Evolutionary conservation across 2,888 invertebrate species (phyloP).

Genomic region (Dicyrtomina minuta): DNA sequence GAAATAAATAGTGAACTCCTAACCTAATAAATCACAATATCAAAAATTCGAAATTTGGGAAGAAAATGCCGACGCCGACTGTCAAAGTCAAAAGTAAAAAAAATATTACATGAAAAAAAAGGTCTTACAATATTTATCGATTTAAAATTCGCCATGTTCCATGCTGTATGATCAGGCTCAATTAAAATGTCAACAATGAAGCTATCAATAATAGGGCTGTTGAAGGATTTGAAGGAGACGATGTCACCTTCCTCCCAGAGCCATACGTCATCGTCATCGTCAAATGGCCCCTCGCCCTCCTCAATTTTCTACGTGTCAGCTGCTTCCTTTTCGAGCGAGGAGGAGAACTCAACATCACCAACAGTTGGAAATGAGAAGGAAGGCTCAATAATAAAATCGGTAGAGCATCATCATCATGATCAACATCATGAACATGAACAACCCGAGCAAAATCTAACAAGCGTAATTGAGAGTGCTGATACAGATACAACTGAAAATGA

Average conservation of each 20-base stretch:
- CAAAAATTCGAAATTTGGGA: too few relatives aligned
- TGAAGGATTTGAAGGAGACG: not conserved
- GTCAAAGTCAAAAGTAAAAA: too few relatives aligned
- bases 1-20: too few relatives aligned
- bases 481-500: not conserved
- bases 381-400: not conserved
- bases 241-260: not conserved
- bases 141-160: too few relatives aligned
- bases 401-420: too few relatives aligned
- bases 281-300: not conserved
- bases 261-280: not conserved
- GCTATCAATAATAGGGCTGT: constrained; percentile 3
- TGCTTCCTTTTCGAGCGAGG: constrained; percentile 15
- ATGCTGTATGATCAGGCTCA: not conserved
- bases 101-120: too few relatives aligned
- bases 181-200: constrained; percentile 9
- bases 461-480: not conserved
- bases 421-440: not conserved
- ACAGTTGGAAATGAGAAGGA: not conserved
- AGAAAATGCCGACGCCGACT: too few relatives aligned
- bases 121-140: too few relatives aligned
- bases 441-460: too few relatives aligned
- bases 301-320: constrained; percentile 28
- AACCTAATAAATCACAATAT: too few relatives aligned
- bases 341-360: not conserved